These are phyloP conservation scores for Plusia festucae DNA, from an alignment of 2,888 invertebrate species.

Conservation along the genomic window DNA sequence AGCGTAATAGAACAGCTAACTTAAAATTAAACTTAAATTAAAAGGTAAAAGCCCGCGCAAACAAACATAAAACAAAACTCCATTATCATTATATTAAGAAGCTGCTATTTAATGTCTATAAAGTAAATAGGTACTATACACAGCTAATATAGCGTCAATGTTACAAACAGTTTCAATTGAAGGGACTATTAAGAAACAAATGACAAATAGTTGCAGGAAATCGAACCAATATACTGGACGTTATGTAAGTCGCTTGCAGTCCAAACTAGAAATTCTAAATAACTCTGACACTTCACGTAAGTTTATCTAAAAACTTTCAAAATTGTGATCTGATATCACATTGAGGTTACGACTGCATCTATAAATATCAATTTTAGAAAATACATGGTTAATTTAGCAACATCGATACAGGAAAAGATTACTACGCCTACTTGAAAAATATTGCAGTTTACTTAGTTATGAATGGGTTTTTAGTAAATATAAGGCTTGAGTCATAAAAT, in stretches of 20 bases:
- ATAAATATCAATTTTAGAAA: conserved; percentile 4
- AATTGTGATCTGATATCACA: not conserved
- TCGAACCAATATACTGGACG: not conserved
- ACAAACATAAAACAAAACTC: not conserved
- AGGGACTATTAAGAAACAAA: conserved; percentile 9
- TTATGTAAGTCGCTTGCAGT: not conserved
- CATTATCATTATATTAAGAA: not conserved
- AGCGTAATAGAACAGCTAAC: not conserved
- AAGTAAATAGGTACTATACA: not conserved
- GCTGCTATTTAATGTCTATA: not conserved
- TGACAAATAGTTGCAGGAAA: conserved; percentile 5
- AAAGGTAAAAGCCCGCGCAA: not conserved
- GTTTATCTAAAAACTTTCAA: not conserved
- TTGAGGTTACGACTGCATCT: not conserved
- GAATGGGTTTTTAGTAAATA: not conserved
- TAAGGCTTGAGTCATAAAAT: not conserved
- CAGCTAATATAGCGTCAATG: not conserved
- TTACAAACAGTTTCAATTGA: conserved; percentile 5
- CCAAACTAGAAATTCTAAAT: not conserved
- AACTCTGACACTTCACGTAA: not conserved
- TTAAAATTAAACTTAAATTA: not conserved
- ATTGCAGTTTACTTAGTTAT: not conserved
- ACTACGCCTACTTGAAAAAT: not conserved
- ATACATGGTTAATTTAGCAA: not conserved
- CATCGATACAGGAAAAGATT: not conserved